phyloP scores from a whole-genome alignment of 2,113 vertebrate genomes.

The Eretmochelys imbricata region DNA sequence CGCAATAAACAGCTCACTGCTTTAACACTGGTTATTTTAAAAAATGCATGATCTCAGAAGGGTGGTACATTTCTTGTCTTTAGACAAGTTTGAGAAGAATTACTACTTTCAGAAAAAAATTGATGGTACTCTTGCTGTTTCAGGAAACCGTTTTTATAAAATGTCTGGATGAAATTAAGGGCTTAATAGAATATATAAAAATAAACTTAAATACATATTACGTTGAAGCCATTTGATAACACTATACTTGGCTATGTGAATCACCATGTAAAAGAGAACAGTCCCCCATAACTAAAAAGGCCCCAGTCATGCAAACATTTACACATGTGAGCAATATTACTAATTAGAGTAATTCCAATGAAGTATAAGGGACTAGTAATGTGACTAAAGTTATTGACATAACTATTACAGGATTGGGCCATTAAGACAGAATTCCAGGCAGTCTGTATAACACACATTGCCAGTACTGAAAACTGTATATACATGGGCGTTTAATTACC shows the following conservation, averaged over 20 bases:
- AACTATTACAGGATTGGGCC: not conserved
- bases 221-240: not conserved
- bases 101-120: not conserved
- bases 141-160: not conserved
- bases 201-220: not conserved
- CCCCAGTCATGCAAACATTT: not conserved
- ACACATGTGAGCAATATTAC: not conserved
- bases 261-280: not conserved
- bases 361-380: not conserved
- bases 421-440: not conserved
- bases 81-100: not conserved
- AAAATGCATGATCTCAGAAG: not conserved
- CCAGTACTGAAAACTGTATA: not conserved
- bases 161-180: not conserved
- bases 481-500: not conserved
- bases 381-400: not conserved
- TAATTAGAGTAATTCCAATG: rapidly evolving
- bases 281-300: not conserved
- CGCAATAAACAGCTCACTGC: not conserved
- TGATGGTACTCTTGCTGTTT: not conserved
- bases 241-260: not conserved
- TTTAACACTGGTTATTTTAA: not conserved
- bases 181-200: not conserved
- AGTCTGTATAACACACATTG: not conserved
- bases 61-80: not conserved